phyloP scores from a whole-genome alignment of 2,797 vertebrate species.

The Poecilia gillii region DNA sequence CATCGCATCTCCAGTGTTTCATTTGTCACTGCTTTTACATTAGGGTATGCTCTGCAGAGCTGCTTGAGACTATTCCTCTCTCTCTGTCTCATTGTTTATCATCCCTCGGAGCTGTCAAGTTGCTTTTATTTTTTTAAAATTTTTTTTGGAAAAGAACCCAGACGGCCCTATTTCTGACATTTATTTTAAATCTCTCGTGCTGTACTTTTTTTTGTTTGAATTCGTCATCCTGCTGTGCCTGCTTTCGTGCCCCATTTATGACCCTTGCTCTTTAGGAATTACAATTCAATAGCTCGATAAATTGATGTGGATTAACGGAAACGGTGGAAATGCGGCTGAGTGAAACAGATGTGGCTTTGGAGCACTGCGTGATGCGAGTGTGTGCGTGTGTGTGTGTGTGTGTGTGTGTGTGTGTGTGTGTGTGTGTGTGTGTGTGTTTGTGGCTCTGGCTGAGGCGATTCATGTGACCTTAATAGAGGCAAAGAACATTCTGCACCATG shows the following conservation, averaged over 20 bases:
- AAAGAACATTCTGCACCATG: conserved; percentile 39
- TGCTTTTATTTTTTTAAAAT: no score
- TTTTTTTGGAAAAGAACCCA: conserved; percentile 19
- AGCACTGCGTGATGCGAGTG: conserved; percentile 12
- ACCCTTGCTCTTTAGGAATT: conserved; percentile 55
- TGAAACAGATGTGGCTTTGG: conserved; percentile 72
- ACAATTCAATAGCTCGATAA: conserved; percentile 50
- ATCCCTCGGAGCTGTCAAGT: conserved; percentile 35
- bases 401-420: conserved; percentile 17
- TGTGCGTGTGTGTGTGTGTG: background rate
- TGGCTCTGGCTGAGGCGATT: conserved; percentile 26
- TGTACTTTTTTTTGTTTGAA: background rate
- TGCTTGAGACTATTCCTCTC: conserved; percentile 3
- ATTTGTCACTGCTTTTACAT: conserved; percentile 55
- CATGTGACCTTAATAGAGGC: conserved; percentile 67
- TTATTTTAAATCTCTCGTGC: conserved; percentile 27
- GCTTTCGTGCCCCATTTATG: conserved; percentile 27
- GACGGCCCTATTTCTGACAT: conserved; percentile 27
- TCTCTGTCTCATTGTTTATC: conserved; percentile 35
- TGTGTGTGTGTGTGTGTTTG: conserved; percentile 19
- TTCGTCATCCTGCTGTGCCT: background rate
- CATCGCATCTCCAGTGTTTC: conserved; percentile 38
- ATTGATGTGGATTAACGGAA: conserved; percentile 70
- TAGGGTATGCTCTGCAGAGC: conserved; percentile 12
- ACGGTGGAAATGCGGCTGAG: conserved; percentile 61